Base-by-base conservation (phyloP, 2,797 vertebrate species). In the Xenentodon cancila region DNA sequence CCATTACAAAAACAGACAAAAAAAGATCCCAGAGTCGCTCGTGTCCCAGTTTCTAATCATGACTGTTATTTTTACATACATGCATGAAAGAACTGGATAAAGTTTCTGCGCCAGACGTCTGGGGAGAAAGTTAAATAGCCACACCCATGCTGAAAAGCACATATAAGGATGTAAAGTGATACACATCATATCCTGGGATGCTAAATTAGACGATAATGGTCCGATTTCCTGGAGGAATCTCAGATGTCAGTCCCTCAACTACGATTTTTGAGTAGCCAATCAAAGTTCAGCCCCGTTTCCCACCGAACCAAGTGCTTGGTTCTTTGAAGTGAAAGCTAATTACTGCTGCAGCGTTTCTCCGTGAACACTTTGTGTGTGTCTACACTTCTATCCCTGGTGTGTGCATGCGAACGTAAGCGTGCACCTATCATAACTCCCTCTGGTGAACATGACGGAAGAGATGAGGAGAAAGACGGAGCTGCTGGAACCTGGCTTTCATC, bases 311-410 rank as follows among this genome's bases (percentile, higher is more conserved):
- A 73, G 70, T 15, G 59, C 59, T 15, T 16, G 21, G 9, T 42
- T 80, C 82, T 91, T 91, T 91, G 86, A 89, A 86, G 90, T 89
- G 68, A 83, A 89, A 85, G 85, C 68, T 75, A 85, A 89, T 90
- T 89, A 89, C 75, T 82, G 64, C 80, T 56, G 71, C 64, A 0
- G 59, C 71, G 42, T 64, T 68, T 65, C 64, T 67, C 25, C 7
- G 1, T 16, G 18, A 65, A 67, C 20, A 19, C 27, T 58, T 25
- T 49, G n/a, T 15, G 64, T 49, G 62, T 43, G 62, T 43, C 47
- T 71, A 16, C 59, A 21, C 32, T 20, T 40, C 1, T 37, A 9
- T 55, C 48, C 51, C 32, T 58, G 27, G 30, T 15, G 47, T 50
- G 69, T 32, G 54, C 37, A 57, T 9, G 64, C 13, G 51, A 9